Conservation (phyloP, 2,888 invertebrate genomes). For the Ormyrus labotus region DNA sequence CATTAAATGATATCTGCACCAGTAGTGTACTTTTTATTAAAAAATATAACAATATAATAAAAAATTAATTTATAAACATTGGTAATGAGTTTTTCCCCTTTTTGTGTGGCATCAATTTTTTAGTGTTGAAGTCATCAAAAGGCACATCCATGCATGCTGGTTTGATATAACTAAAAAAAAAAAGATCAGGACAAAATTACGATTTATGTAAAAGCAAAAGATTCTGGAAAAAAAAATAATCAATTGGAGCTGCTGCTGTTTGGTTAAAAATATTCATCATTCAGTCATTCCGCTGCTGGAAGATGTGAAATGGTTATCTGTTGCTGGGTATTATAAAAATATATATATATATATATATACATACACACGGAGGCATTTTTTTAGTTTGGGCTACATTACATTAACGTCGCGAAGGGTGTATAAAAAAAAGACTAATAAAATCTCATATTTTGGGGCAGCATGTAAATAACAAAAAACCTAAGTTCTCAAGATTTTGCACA, state of each 20-base stretch:
- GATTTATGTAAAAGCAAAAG: background rate
- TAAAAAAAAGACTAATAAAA: constrained; percentile 64
- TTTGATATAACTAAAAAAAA: constrained; percentile 34
- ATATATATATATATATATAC: constrained; percentile 47
- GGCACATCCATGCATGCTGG: constrained; percentile 34
- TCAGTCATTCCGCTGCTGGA: constrained; percentile 11
- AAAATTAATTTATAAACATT: constrained; percentile 18
- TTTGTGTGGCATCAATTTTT: constrained; percentile 28
- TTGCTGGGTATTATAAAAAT: constrained; percentile 49
- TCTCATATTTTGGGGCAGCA: constrained; percentile 70
- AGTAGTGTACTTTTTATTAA: constrained; percentile 7
- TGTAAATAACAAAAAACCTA: constrained; percentile 73
- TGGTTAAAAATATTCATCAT: background rate
- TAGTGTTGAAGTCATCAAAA: constrained; percentile 27
- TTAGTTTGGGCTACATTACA: constrained; percentile 65
- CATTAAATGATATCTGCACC: too few relatives aligned
- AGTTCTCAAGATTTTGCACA: constrained; percentile 55
- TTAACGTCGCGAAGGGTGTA: constrained; percentile 64
- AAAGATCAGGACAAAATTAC: constrained; percentile 6
- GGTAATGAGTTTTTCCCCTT: constrained; percentile 24
- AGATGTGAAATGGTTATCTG: constrained; percentile 19
- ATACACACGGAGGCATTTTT: constrained; percentile 67
- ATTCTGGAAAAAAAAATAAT: background rate
- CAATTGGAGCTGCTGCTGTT: background rate
- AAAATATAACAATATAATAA: constrained; percentile 6